Conservation (phyloP, 2,888 invertebrate species). For the Argyra leucocephala region DNA sequence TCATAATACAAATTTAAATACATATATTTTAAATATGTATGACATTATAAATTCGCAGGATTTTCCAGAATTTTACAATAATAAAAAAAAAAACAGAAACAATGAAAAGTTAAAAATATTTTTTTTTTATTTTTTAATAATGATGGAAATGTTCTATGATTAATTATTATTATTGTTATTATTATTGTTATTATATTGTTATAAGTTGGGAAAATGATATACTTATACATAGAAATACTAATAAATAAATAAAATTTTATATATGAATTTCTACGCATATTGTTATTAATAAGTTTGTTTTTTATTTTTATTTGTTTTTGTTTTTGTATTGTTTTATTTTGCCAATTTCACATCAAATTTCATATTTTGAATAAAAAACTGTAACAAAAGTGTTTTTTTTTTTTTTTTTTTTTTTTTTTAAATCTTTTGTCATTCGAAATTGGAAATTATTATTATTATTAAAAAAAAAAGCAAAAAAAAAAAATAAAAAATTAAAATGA, state of each 20-base stretch:
- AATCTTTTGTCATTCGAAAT: neutral
- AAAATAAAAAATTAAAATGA: too few relatives aligned
- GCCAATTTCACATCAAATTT: neutral
- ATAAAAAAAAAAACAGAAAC: neutral
- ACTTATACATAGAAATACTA: neutral
- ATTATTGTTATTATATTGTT: neutral
- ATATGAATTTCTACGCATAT: neutral
- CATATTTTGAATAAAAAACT: slow-evolving; percentile 6
- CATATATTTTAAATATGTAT: neutral
- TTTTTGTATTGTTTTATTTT: neutral
- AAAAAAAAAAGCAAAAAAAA: neutral
- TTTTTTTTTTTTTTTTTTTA: too few relatives aligned
- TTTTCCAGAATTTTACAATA: neutral
- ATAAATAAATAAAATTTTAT: neutral
- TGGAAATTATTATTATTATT: slow-evolving; percentile 2
- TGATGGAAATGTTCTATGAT: neutral
- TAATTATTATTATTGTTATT: neutral
- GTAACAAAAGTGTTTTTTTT: neutral
- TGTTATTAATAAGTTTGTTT: neutral
- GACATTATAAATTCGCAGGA: neutral
- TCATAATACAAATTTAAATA: neutral
- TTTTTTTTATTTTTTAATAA: slow-evolving; percentile 1
- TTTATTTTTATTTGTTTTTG: neutral
- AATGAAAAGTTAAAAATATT: neutral
- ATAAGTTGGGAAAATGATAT: neutral